phyloP scores from a whole-genome alignment of 1,140 invertebrate species.

The Drosophila orena region DNA sequence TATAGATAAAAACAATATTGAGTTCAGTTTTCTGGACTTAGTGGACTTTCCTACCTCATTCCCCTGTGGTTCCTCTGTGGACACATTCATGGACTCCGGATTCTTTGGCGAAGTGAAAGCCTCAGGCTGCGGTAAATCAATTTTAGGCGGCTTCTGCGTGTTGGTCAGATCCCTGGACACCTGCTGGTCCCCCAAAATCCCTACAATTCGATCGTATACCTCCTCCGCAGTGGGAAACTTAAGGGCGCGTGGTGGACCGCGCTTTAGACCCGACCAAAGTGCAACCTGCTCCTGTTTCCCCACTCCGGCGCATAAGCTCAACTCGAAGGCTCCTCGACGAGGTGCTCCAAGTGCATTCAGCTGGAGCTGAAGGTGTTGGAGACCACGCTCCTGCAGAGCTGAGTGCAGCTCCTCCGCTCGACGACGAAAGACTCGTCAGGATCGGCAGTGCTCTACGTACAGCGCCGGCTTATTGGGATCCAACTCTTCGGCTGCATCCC shows the following conservation, averaged over 20 bases:
- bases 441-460: slow-evolving; percentile 65
- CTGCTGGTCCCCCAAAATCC: slow-evolving; percentile 8
- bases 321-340: slow-evolving; percentile 70
- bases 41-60: not conserved
- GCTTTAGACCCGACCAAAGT: slow-evolving; percentile 75
- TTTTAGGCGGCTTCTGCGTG: not conserved
- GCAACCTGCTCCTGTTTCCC: slow-evolving; percentile 20
- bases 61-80: not conserved
- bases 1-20: not conserved
- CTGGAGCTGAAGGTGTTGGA: slow-evolving; percentile 59
- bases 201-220: slow-evolving; percentile 32
- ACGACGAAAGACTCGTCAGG: slow-evolving; percentile 71
- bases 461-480: slow-evolving; percentile 50
- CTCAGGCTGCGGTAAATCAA: not conserved
- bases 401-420: slow-evolving; percentile 71
- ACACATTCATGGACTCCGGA: not conserved
- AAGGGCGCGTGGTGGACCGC: slow-evolving; percentile 66
- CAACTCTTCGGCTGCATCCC: slow-evolving; percentile 9
- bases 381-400: slow-evolving; percentile 35
- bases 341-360: slow-evolving; percentile 65
- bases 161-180: slow-evolving; percentile 4
- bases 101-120: not conserved
- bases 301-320: slow-evolving; percentile 33
- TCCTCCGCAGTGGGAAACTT: slow-evolving; percentile 67
- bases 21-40: not conserved